Evolutionary conservation across 2,113 vertebrate genomes (phyloP).

Genomic region (Eleginops maclovinus): DNA sequence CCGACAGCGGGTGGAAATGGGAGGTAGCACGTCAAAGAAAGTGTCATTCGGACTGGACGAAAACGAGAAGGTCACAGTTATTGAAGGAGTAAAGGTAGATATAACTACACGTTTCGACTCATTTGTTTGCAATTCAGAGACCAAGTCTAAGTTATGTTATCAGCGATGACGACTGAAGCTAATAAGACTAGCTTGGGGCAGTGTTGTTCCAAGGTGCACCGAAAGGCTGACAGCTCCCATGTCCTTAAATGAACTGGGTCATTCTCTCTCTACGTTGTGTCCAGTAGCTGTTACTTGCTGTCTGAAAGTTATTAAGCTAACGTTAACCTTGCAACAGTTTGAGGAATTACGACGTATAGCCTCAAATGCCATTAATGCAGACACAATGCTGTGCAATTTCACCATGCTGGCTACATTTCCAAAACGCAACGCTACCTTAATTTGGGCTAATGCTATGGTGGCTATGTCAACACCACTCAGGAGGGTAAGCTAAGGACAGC

Average conservation of each 20-base stretch:
- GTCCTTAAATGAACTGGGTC: conserved; percentile 62
- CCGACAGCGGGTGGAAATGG: conserved; percentile 81
- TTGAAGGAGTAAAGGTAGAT: conserved; percentile 92
- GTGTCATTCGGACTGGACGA: conserved; percentile 93
- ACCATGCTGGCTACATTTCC: neutral
- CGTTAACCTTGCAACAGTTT: neutral
- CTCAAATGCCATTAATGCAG: neutral
- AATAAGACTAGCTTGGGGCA: neutral
- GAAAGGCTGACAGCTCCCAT: conserved; percentile 29
- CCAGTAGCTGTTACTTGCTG: neutral
- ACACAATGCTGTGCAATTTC: neutral
- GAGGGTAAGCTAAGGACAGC: no score
- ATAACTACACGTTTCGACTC: neutral
- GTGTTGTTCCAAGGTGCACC: neutral
- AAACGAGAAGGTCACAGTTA: conserved; percentile 91
- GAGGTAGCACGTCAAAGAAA: conserved; percentile 85
- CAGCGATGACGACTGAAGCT: neutral
- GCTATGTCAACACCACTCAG: neutral
- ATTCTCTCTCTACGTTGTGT: neutral
- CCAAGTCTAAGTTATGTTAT: neutral
- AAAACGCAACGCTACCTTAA: no score
- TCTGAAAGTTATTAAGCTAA: neutral
- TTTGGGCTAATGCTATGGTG: neutral
- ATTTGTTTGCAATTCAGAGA: neutral
- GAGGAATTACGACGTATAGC: neutral